These are phyloP conservation scores for Caenorhabditis sp. DNA, from an alignment of 2,888 invertebrate genomes.

Conservation along the genomic window DNA sequence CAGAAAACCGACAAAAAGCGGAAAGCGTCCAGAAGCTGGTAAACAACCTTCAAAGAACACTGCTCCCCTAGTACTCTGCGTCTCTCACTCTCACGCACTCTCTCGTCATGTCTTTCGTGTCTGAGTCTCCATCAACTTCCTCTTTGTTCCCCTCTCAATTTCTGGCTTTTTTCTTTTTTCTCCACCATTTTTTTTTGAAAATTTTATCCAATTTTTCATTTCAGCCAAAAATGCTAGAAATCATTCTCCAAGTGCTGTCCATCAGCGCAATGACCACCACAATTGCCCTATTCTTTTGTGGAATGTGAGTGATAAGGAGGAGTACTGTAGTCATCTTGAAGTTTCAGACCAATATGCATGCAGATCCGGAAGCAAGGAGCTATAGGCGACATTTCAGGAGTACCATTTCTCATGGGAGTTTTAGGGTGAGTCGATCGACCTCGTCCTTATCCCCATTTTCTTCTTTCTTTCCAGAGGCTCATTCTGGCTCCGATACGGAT, in stretches of 20 bases:
- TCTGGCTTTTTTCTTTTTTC: slow-evolving; percentile 4
- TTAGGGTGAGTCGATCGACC: slow-evolving; percentile 68
- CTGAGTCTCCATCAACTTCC: neutral
- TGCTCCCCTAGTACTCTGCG: neutral
- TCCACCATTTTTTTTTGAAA: slow-evolving; percentile 1
- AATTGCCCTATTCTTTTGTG: slow-evolving; percentile 91
- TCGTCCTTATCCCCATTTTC: neutral
- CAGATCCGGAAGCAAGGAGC: slow-evolving; percentile 71
- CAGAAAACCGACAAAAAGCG: slow-evolving; percentile 18
- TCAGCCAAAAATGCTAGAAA: slow-evolving; percentile 50
- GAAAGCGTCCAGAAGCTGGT: slow-evolving; percentile 1
- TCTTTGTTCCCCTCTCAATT: neutral
- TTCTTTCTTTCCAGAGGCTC: slow-evolving; percentile 86
- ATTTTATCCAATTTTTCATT: neutral
- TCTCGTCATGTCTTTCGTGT: neutral
- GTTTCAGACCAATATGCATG: slow-evolving; percentile 77
- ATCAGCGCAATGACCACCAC: slow-evolving; percentile 88
- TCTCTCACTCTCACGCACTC: neutral
- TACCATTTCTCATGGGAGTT: slow-evolving; percentile 81
- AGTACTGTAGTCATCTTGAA: neutral
- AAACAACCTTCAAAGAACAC: slow-evolving; percentile 43
- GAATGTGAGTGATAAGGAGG: slow-evolving; percentile 88
- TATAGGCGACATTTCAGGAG: slow-evolving; percentile 77
- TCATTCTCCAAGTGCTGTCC: slow-evolving; percentile 75
- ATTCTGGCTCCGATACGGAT: slow-evolving; percentile 91